Evolutionary conservation across 2,888 invertebrate species (phyloP).

Genomic region (Abrostola tripartita): DNA sequence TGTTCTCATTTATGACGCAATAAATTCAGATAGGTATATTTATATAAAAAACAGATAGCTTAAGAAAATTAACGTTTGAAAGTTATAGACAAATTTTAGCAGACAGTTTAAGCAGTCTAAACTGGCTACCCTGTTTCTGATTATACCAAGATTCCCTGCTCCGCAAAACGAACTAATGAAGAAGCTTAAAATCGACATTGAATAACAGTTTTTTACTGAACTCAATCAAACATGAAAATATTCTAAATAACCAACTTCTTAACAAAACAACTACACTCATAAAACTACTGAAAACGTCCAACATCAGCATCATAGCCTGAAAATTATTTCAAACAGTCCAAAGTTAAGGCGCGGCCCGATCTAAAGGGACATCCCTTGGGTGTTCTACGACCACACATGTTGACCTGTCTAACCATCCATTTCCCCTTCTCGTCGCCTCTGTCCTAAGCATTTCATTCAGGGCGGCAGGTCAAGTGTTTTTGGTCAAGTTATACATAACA

Average conservation of each 20-base stretch:
- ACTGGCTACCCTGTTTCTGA: too few species aligned
- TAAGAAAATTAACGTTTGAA: too few species aligned
- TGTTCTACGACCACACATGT: slow-evolving; percentile 45
- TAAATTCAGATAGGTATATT: too few species aligned
- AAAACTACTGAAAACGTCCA: slow-evolving; percentile 40
- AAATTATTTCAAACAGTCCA: slow-evolving; percentile 72
- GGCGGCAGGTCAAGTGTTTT: slow-evolving; percentile 54
- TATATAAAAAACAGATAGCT: too few species aligned
- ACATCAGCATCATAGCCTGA: slow-evolving; percentile 53
- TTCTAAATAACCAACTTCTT: slow-evolving; percentile 32
- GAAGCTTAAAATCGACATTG: neutral
- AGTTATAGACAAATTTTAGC: too few species aligned
- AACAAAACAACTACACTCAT: slow-evolving; percentile 27
- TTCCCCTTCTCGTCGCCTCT: slow-evolving; percentile 5
- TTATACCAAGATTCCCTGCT: too few species aligned
- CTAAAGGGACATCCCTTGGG: slow-evolving; percentile 65
- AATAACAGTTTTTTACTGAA: neutral
- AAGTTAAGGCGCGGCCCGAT: slow-evolving; percentile 62
- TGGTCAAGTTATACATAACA: slow-evolving; percentile 76
- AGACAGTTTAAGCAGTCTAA: too few species aligned
- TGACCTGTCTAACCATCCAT: slow-evolving; percentile 47
- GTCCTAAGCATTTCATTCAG: neutral
- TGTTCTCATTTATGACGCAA: too few species aligned
- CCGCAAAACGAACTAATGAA: too few species aligned
- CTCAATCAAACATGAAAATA: slow-evolving; percentile 14